These are phyloP conservation scores for Paratrypauchen microcephalus DNA, from an alignment of 2,797 vertebrate species.

Conservation along the genomic window DNA sequence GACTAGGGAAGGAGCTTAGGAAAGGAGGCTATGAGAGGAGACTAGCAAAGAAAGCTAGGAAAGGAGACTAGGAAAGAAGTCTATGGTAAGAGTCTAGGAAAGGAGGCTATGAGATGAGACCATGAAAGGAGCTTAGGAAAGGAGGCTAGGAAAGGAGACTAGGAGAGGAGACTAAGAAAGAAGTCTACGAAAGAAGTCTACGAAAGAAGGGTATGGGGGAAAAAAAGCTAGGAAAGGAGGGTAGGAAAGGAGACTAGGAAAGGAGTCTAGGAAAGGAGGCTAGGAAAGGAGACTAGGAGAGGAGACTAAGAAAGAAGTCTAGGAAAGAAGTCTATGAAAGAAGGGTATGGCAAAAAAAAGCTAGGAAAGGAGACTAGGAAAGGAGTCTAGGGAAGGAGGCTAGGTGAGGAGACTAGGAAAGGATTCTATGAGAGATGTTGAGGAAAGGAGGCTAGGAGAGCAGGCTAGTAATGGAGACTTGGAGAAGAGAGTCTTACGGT, in stretches of 20 bases:
- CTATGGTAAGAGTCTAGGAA: too few relatives aligned
- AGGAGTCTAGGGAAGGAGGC: too few relatives aligned
- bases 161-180: slow-evolving; percentile 20
- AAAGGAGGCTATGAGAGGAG: neutral
- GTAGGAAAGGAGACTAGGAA: neutral
- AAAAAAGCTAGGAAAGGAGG: too few relatives aligned
- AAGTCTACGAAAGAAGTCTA: too few relatives aligned
- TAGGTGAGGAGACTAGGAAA: too few relatives aligned
- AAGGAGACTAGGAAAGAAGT: neutral
- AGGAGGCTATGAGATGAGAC: too few relatives aligned
- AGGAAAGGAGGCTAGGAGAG: slow-evolving; percentile 74
- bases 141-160: slow-evolving; percentile 32
- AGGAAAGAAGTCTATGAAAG: slow-evolving; percentile 57
- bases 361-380: slow-evolving; percentile 18
- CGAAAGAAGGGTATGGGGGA: too few relatives aligned
- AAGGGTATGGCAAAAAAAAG: too few relatives aligned
- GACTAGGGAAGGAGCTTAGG: too few relatives aligned
- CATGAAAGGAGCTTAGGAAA: neutral
- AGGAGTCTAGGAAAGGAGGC: too few relatives aligned
- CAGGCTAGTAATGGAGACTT: neutral
- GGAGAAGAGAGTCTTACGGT: slow-evolving; percentile 52
- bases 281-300: neutral
- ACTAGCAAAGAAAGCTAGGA: neutral
- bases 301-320: slow-evolving; percentile 62
- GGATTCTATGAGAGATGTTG: too few relatives aligned